Evolutionary conservation across 1,140 invertebrate genomes (phyloP), one percentile per base, ranked within the genome.

Genomic region (Oryctes rhinoceros): DNA sequence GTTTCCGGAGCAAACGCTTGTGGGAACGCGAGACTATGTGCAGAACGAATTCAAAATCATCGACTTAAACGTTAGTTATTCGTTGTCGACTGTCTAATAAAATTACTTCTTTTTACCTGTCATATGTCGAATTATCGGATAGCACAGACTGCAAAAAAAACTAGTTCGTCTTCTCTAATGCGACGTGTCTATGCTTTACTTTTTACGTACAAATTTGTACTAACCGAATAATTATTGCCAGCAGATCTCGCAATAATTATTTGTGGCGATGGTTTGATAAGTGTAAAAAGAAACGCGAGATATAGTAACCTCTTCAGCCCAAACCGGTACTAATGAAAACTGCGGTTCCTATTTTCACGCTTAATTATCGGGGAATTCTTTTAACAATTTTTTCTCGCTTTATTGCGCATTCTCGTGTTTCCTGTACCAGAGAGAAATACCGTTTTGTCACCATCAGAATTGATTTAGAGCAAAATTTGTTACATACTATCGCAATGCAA

Each of bases 1-100:
- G 65, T 37, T 71, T 71, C 65, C 65, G 65, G 65, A 35, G 24
- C 65, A 37, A 71, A 71, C 65, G 15, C 35, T 71, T 71, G 65
- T 71, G 65, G 65, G 65, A 71, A 71, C 13, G 24, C 35, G 20
- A 2, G 24, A 37, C 24, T 71, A 71, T 71, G 65, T 71, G 65
- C 65, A 35, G 65, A 71, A 11, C 65, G 20, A 71, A 71, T 71
- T 24, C 35, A 3, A n/a, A 67, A 67, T 67, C 2, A 24, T 71
- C 65, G 35, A 71, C 11, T 71, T 37, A 71, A 71, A 71, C 65
- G 65, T 35, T 30, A 35, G 9, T 37, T 71, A 35, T 37, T 71
- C 24, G 3, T 37, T 59, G 53, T 71, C 24, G 65, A 35, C 65
- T 71, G 65, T 71, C 35, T 71, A 71, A 71, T 9, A 35, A 71